phyloP scores from a whole-genome alignment of 2,113 vertebrate species.

The Vanacampus margaritifer region DNA sequence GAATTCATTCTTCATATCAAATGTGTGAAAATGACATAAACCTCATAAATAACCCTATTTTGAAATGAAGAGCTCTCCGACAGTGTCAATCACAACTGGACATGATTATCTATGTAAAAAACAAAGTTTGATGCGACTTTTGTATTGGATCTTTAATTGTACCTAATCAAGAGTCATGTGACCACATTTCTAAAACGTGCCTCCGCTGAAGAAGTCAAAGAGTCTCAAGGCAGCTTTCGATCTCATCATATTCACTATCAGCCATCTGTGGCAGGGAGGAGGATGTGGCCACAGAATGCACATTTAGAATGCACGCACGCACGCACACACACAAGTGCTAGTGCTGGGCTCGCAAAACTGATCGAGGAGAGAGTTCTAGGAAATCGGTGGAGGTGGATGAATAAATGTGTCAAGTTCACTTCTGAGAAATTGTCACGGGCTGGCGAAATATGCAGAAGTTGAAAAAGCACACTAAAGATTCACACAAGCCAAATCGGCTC shows the following conservation, averaged over 20 bases:
- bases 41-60: too few relatives aligned
- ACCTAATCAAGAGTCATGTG: background rate
- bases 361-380: constrained; percentile 61
- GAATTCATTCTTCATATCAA: too few relatives aligned
- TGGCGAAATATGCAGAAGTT: constrained; percentile 38
- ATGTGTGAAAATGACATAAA: too few relatives aligned
- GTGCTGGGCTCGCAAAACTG: constrained; percentile 43
- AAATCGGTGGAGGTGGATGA: constrained; percentile 46
- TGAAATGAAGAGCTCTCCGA: too few relatives aligned
- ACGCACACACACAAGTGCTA: constrained; percentile 1
- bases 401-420: constrained; percentile 60
- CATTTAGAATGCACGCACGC: constrained; percentile 10
- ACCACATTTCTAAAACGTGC: constrained; percentile 4
- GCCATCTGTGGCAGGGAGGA: constrained; percentile 53
- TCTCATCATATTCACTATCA: constrained; percentile 51
- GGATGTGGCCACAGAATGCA: constrained; percentile 53
- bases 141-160: background rate
- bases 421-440: constrained; percentile 62
- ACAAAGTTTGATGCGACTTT: background rate
- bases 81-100: background rate
- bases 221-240: background rate
- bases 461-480: constrained; percentile 29
- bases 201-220: background rate
- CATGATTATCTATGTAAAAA: background rate
- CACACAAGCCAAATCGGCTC: constrained; percentile 50